Percentiles rank a stretch among this genome's conserved stretches.
Evolutionary conservation across 2,888 invertebrate genomes (phyloP).

Genomic region (Trissolcus japonicus): DNA sequence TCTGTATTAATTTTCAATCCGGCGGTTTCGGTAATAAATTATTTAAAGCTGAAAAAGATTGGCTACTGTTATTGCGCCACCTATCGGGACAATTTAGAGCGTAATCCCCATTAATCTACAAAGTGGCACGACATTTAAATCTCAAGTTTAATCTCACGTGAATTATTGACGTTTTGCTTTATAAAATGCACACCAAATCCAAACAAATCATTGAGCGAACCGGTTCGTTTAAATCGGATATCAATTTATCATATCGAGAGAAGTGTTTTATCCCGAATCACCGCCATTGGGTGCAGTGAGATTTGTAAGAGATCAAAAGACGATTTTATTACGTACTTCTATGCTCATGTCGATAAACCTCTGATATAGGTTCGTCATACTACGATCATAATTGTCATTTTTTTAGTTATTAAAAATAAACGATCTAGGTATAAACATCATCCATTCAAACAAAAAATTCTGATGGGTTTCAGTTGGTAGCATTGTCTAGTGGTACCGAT

Average conservation of each 20-base stretch:
- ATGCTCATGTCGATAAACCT: too few species aligned
- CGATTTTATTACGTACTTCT: conserved; percentile 25
- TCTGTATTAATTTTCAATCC: neutral
- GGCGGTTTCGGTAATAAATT: conserved; percentile 20
- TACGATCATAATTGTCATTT: too few species aligned
- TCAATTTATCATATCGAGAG: conserved; percentile 49
- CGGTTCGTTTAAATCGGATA: conserved; percentile 49
- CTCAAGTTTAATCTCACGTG: conserved; percentile 45
- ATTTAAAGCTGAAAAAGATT: conserved; percentile 27
- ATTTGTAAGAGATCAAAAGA: conserved; percentile 30
- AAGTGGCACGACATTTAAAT: conserved; percentile 49
- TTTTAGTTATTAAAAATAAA: too few species aligned
- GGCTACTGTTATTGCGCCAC: conserved; percentile 51
- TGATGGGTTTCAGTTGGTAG: too few species aligned
- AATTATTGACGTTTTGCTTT: conserved; percentile 54
- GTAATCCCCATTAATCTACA: conserved; percentile 53
- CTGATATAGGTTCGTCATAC: too few species aligned
- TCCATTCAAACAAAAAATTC: too few species aligned
- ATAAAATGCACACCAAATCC: conserved; percentile 46
- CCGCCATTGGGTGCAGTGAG: conserved; percentile 28
- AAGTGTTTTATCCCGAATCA: conserved; percentile 31
- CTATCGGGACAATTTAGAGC: conserved; percentile 47
- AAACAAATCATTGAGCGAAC: conserved; percentile 54
- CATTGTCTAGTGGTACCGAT: too few species aligned
- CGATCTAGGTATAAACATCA: too few species aligned